phyloP scores from a whole-genome alignment of 2,113 vertebrate species.

The Miniopterus natalensis region DNA sequence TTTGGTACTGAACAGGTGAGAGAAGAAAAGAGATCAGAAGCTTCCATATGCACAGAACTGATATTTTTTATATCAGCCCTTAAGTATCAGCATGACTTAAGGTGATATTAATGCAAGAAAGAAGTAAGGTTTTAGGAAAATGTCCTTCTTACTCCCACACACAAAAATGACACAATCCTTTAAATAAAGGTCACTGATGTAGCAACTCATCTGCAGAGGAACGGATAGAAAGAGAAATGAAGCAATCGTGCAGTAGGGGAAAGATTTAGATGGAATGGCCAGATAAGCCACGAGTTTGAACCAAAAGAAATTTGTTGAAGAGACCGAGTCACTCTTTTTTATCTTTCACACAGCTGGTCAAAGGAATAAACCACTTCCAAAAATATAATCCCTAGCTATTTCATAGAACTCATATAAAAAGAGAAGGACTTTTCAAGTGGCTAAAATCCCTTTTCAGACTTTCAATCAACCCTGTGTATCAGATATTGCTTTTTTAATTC shows the following conservation, averaged over 20 bases:
- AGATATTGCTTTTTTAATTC: background rate
- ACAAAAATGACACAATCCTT: constrained; percentile 36
- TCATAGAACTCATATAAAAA: constrained; percentile 23
- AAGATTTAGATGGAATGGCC: background rate
- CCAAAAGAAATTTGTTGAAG: constrained; percentile 43
- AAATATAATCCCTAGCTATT: constrained; percentile 60
- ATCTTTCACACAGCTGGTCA: constrained; percentile 35
- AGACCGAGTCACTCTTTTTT: constrained; percentile 43
- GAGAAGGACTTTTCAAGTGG: background rate
- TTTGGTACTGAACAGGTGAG: background rate
- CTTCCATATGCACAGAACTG: background rate
- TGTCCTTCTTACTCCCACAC: background rate
- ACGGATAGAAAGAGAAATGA: background rate
- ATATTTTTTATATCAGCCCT: background rate
- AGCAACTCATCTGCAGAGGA: constrained; percentile 24
- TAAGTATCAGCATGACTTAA: background rate
- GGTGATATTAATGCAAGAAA: background rate
- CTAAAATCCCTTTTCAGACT: background rate
- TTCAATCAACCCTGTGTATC: background rate
- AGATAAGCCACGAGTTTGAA: constrained; percentile 13
- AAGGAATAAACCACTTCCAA: constrained; percentile 60
- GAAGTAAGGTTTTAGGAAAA: background rate
- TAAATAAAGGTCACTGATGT: constrained; percentile 39
- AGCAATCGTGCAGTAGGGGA: background rate
- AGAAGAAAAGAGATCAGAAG: background rate